Conservation (phyloP, 2,113 vertebrate species). For the Dendrocopos noguchii region DNA sequence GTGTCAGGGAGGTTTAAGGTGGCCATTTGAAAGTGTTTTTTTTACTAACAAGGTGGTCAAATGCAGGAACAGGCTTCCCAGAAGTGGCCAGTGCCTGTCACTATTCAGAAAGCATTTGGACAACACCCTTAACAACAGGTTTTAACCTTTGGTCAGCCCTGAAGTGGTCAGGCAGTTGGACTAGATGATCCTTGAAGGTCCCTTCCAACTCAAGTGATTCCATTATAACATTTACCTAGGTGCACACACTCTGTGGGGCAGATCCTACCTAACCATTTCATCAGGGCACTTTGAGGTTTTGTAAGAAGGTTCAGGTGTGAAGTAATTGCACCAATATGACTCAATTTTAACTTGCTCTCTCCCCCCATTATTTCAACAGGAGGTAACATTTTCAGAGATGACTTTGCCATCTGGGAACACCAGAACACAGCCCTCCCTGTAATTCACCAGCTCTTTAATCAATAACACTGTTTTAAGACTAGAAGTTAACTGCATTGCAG, state of each 20-base stretch:
- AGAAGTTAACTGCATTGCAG: not conserved
- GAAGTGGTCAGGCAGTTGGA: not conserved
- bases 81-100: no score
- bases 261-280: not conserved
- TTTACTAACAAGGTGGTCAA: no score
- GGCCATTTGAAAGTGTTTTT: no score
- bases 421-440: not conserved
- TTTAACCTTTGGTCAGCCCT: no score
- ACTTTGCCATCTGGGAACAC: not conserved
- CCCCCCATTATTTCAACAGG: not conserved
- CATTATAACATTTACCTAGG: not conserved
- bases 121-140: no score
- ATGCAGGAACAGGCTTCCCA: no score
- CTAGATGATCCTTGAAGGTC: fast-evolving
- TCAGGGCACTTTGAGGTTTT: not conserved
- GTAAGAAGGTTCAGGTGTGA: not conserved
- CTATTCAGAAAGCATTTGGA: no score
- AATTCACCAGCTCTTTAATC: not conserved
- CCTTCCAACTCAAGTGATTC: not conserved
- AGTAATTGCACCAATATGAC: not conserved
- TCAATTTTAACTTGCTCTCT: not conserved
- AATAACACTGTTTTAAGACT: not conserved
- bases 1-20: no score
- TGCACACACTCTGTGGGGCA: not conserved
- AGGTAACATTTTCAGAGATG: not conserved